Conservation (phyloP, 2,797 vertebrate genomes). For the Aldrovandia affinis region DNA sequence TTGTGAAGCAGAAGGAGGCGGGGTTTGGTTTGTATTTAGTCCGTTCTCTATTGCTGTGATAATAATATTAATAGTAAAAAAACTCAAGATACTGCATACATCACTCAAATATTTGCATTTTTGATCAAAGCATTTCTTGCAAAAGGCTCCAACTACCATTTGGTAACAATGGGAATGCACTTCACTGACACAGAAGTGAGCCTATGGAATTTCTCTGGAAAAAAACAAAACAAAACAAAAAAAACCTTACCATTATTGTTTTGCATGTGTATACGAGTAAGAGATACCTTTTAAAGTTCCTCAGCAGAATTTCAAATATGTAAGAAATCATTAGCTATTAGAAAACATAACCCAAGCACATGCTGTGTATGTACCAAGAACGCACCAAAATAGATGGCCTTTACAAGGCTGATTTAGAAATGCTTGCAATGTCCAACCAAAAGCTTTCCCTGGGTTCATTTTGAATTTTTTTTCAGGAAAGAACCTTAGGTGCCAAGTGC, state of each 20-base stretch:
- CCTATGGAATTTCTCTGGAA: conserved; percentile 1
- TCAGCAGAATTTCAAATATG: not conserved
- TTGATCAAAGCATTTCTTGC: conserved; percentile 10
- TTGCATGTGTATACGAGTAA: not conserved
- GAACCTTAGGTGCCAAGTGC: conserved; percentile 6
- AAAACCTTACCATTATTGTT: not conserved
- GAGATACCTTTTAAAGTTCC: not conserved
- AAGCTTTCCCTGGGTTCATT: not conserved
- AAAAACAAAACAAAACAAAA: not conserved
- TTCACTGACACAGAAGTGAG: not conserved
- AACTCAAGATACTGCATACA: conserved; percentile 6
- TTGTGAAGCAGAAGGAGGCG: not conserved
- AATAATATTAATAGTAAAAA: not conserved
- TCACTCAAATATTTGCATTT: conserved; percentile 1
- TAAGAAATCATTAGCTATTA: not conserved
- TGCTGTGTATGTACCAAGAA: not conserved
- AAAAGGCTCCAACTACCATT: conserved; percentile 4
- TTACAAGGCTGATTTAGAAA: not conserved
- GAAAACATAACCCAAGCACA: not conserved
- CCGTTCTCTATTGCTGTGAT: not conserved
- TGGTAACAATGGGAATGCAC: conserved; percentile 2
- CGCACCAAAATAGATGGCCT: conserved; percentile 4
- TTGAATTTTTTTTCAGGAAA: not conserved
- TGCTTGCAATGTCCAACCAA: not conserved
- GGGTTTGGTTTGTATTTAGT: conserved; percentile 20